A percentile compares a stretch with the other conserved stretches of the same genome.
phyloP scores from a whole-genome alignment of 2,113 vertebrate genomes.

The Ptilonorhynchus violaceus region DNA sequence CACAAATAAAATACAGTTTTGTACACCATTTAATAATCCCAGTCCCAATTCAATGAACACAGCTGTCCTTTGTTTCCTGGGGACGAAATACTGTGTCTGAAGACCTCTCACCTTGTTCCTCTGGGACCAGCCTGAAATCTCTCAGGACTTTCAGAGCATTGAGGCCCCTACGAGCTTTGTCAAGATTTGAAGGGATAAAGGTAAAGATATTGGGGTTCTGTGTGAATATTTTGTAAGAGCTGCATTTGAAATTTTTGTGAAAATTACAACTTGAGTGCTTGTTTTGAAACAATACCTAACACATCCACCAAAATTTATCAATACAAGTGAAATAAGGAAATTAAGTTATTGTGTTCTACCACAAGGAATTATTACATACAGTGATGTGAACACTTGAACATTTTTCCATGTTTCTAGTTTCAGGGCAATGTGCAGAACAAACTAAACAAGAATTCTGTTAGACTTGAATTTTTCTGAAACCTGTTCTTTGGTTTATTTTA shows the following conservation, averaged over 20 bases:
- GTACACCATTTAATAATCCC: not conserved
- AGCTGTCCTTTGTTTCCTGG: conserved; percentile 58
- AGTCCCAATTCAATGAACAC: not conserved
- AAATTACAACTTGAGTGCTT: not conserved
- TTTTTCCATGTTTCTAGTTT: not conserved
- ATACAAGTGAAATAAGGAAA: not conserved
- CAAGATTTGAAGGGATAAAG: conserved; percentile 82
- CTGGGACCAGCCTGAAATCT: conserved; percentile 77
- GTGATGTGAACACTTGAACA: not conserved
- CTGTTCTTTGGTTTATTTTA: not conserved
- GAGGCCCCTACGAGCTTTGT: conserved; percentile 91
- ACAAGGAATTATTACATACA: not conserved
- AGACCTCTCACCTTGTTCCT: not conserved
- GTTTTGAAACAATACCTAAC: not conserved
- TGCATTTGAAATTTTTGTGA: not conserved
- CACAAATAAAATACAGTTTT: not conserved
- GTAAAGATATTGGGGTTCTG: not conserved
- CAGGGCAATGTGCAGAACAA: not conserved
- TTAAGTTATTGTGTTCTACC: not conserved
- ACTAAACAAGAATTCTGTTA: not conserved
- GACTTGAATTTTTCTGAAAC: not conserved
- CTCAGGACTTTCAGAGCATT: conserved; percentile 88
- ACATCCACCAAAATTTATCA: not conserved
- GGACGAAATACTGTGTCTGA: not conserved
- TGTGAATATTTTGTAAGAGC: not conserved